Base-by-base conservation (phyloP, 2,797 vertebrate species). In the Spinus pinus region DNA sequence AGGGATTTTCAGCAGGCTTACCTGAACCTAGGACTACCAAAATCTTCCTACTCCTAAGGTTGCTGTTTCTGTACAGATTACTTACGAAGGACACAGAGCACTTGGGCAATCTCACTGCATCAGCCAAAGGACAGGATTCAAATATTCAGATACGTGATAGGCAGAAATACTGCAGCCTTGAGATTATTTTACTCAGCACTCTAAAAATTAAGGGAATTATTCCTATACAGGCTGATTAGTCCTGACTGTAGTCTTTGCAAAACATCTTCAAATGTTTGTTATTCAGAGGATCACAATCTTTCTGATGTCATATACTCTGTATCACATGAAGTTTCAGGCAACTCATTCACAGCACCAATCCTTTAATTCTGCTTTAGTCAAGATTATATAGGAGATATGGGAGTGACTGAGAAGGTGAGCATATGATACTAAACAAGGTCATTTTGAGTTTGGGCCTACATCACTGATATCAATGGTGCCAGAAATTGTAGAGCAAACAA, bases 341-440 rank as follows among this genome's bases (percentile, higher is more conserved):
- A 66, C 14, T 73, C 8, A 47, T 21, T 67, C 53, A 50, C 10
- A 77, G 3, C 31, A 54, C 11, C 14, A 30, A 64, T 70, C 61
- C 57, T 65, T 84, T 56, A 44, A 73, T 49, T 78, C 56, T 65
- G 5, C 30, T 73, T 58, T 90, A 86, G 35, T 53, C 91, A 98
- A 98, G 97, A 98, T 39, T 98, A 98, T 89, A n/a, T 47, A n/a
- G 97, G 97, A 93, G 91, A 97, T 56, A 33, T 56, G 2, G 97
- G 98, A 86, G 62, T 88, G 12, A 30, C n/a, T 3, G 97, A 82
- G 33, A 90, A 8, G 19, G 27, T 6, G 97, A 98, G 69, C 23
- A 69, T 5, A 97, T 97, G 95, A 98, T 98, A 94, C 20, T 58
- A 51, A 65, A 42, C 6, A 44, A 41, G 16, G 14, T 51, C 22